Conservation (phyloP, 2,113 vertebrate genomes). For the Plecturocebus donacophilus region DNA sequence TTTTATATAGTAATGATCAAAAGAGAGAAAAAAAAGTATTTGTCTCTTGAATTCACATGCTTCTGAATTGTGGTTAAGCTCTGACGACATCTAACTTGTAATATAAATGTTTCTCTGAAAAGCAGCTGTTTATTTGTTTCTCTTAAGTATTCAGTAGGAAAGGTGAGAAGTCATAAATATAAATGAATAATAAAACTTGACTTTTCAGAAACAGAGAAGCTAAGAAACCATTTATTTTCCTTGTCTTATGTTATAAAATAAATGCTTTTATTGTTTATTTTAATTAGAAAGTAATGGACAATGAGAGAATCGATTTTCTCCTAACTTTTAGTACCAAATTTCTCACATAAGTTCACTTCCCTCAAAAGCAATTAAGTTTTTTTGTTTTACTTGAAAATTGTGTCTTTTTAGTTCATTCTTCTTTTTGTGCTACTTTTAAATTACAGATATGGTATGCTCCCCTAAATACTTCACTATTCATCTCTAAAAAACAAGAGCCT, state of each 20-base stretch:
- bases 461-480: not conserved
- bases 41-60: not conserved
- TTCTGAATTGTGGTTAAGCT: not conserved
- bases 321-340: not conserved
- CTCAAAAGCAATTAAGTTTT: not conserved
- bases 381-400: slow-evolving; percentile 43
- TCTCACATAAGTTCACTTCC: not conserved
- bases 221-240: not conserved
- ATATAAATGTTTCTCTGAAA: not conserved
- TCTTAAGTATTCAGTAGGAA: not conserved
- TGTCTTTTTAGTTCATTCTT: not conserved
- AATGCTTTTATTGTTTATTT: not conserved
- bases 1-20: slow-evolving; percentile 1
- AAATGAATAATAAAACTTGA: slow-evolving; percentile 22
- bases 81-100: not conserved
- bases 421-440: not conserved
- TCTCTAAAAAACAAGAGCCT: not conserved
- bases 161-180: slow-evolving; percentile 24
- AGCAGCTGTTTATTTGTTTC: not conserved
- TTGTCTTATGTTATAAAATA: not conserved
- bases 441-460: not conserved
- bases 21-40: not conserved
- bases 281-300: slow-evolving; percentile 1
- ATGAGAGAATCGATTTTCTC: not conserved
- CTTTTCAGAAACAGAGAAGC: slow-evolving; percentile 45